phyloP scores from a whole-genome alignment of 2,797 vertebrate genomes.

The Gymnoscopelus braueri region DNA sequence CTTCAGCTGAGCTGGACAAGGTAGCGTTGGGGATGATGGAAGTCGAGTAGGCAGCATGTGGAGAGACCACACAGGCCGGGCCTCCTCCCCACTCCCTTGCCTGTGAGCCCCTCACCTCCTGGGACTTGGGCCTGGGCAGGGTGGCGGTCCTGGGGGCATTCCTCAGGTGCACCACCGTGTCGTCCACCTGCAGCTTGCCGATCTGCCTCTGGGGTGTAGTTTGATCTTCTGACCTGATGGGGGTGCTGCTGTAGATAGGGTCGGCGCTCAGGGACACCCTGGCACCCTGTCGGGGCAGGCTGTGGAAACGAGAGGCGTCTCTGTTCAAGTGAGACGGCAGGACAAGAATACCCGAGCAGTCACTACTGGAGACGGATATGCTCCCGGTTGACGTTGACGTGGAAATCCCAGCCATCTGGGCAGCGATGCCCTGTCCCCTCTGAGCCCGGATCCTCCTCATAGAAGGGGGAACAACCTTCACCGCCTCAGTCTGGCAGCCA shows the following conservation, averaged over 20 bases:
- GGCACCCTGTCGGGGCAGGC: conserved; percentile 88
- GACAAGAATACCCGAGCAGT: conserved; percentile 81
- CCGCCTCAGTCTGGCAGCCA: conserved; percentile 94
- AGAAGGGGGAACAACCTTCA: conserved; percentile 93
- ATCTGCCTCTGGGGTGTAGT: conserved; percentile 72
- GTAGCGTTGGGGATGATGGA: conserved; percentile 93
- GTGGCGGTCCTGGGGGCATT: conserved; percentile 71
- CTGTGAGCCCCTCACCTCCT: conserved; percentile 84
- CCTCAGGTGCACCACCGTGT: conserved; percentile 83
- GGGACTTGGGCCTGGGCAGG: conserved; percentile 85
- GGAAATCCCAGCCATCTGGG: conserved; percentile 92
- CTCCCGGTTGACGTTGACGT: conserved; percentile 89
- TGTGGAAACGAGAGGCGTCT: conserved; percentile 88
- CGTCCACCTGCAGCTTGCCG: conserved; percentile 82
- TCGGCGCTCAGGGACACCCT: conserved; percentile 87
- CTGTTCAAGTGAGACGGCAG: conserved; percentile 79
- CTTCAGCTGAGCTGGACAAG: conserved; percentile 87
- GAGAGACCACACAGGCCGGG: conserved; percentile 89
- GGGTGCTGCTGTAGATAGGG: conserved; percentile 80
- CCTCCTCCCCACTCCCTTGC: conserved; percentile 76
- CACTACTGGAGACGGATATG: conserved; percentile 84
- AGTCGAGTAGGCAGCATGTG: conserved; percentile 89
- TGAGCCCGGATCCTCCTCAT: conserved; percentile 95
- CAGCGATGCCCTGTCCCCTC: conserved; percentile 93
- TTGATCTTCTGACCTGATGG: conserved; percentile 78